These are phyloP conservation scores for Hydrocynus forskahlii DNA, from an alignment of 2,797 vertebrate species.

Conservation along the genomic window DNA sequence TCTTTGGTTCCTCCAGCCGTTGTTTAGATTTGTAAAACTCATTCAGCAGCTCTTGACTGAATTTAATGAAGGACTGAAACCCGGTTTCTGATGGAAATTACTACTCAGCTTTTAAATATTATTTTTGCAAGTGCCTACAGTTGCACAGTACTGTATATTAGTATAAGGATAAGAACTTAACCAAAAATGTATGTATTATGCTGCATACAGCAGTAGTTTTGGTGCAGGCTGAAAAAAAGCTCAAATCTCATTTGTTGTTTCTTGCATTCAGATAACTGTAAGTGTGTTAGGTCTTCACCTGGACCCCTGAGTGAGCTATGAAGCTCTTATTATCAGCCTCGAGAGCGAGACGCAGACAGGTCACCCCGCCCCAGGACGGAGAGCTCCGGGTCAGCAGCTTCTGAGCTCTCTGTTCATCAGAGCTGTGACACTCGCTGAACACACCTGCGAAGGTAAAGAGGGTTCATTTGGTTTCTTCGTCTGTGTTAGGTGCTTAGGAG, in stretches of 20 bases:
- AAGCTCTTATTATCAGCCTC: slow-evolving; percentile 91
- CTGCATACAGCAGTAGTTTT: neutral
- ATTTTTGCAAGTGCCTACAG: too few relatives aligned
- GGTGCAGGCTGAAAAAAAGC: neutral
- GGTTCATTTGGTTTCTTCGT: neutral
- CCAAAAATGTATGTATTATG: too few relatives aligned
- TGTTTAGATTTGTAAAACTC: too few relatives aligned
- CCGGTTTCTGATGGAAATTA: too few relatives aligned
- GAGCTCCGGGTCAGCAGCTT: slow-evolving; percentile 88
- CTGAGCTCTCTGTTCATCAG: slow-evolving; percentile 83
- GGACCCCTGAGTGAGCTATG: slow-evolving; percentile 88
- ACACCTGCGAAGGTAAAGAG: slow-evolving; percentile 78
- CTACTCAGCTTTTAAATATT: too few relatives aligned
- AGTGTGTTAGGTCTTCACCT: slow-evolving; percentile 63
- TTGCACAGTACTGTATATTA: too few relatives aligned
- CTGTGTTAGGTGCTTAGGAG: too few relatives aligned
- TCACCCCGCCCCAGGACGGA: slow-evolving; percentile 88
- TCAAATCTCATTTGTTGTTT: neutral
- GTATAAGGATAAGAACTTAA: too few relatives aligned
- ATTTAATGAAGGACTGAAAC: too few relatives aligned
- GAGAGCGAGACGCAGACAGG: slow-evolving; percentile 87
- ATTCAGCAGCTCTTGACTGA: too few relatives aligned
- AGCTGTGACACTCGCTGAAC: slow-evolving; percentile 87
- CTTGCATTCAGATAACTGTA: neutral
- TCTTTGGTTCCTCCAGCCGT: too few relatives aligned